Conservation (phyloP, 2,113 vertebrate species). For the Microtus pennsylvanicus region DNA sequence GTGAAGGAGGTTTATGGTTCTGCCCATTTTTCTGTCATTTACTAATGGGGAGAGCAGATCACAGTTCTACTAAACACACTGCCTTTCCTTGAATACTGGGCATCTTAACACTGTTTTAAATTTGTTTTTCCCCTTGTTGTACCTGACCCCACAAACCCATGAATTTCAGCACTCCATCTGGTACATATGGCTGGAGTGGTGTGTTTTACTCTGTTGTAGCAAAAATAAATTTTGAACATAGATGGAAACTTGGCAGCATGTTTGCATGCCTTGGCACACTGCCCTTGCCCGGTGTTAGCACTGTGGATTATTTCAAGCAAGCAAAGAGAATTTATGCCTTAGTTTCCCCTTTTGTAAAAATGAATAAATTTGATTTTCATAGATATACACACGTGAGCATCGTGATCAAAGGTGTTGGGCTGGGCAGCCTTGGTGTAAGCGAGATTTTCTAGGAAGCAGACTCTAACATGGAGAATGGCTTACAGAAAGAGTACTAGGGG, state of each 20-base stretch:
- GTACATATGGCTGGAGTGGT: slow-evolving; percentile 29
- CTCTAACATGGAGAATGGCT: not conserved
- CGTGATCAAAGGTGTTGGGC: not conserved
- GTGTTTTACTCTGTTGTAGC: slow-evolving; percentile 71
- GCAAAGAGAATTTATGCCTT: slow-evolving; percentile 28
- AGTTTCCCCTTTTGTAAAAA: slow-evolving; percentile 29
- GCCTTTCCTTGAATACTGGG: slow-evolving; percentile 19
- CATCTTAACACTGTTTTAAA: slow-evolving; percentile 67
- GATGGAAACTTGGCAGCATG: slow-evolving; percentile 69
- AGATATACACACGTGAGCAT: not conserved
- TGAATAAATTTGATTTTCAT: not conserved
- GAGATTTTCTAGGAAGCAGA: not conserved
- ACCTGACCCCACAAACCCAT: slow-evolving; percentile 44
- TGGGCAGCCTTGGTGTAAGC: not conserved
- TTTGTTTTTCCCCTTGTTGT: slow-evolving; percentile 28
- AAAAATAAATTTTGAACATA: slow-evolving; percentile 77
- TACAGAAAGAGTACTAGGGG: not conserved
- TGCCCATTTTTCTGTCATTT: not conserved
- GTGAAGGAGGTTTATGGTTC: not conserved
- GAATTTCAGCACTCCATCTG: slow-evolving; percentile 72
- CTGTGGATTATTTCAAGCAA: not conserved
- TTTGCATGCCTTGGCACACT: slow-evolving; percentile 10
- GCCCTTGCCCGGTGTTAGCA: slow-evolving; percentile 31
- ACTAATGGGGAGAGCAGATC: not conserved
- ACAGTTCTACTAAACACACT: slow-evolving; percentile 37